These are phyloP conservation scores for Aricia agestis DNA, from an alignment of 1,140 invertebrate species.

Conservation along the genomic window DNA sequence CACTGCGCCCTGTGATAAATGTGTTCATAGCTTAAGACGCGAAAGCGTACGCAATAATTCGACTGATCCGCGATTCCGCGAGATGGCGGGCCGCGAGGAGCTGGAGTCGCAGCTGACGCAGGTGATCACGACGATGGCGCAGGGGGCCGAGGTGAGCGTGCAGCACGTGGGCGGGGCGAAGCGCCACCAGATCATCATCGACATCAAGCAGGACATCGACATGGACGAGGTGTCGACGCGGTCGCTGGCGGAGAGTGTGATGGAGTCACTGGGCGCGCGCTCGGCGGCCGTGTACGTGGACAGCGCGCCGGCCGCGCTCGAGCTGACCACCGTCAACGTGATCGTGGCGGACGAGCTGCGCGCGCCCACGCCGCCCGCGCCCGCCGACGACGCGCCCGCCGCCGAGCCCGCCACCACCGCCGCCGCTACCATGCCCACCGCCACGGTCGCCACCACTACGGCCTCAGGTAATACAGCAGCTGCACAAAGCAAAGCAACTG, in stretches of 20 bases:
- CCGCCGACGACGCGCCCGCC: slow-evolving; percentile 32
- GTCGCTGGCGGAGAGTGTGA: slow-evolving; percentile 70
- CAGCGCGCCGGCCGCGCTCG: slow-evolving; percentile 59
- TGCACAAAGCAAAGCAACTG: too few relatives aligned
- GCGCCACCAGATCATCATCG: slow-evolving; percentile 73
- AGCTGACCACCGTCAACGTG: slow-evolving; percentile 70
- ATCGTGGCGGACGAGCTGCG: slow-evolving; percentile 66
- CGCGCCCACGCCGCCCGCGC: slow-evolving; percentile 42
- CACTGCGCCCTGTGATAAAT: slow-evolving; percentile 57
- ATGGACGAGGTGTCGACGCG: slow-evolving; percentile 72
- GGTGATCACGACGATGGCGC: slow-evolving; percentile 66
- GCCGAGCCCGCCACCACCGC: not conserved
- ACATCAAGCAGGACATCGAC: slow-evolving; percentile 74
- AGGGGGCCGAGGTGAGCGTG: slow-evolving; percentile 60
- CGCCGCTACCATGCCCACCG: not conserved
- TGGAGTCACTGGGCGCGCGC: slow-evolving; percentile 71
- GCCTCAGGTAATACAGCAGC: not conserved
- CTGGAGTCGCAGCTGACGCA: slow-evolving; percentile 61
- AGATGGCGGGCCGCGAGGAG: slow-evolving; percentile 56
- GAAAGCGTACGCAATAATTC: slow-evolving; percentile 15
- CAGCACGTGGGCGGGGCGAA: slow-evolving; percentile 69
- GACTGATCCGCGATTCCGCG: too few relatives aligned
- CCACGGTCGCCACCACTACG: not conserved
- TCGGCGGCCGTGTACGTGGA: slow-evolving; percentile 71
- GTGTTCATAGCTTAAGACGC: slow-evolving; percentile 62